Base-by-base conservation (phyloP, 2,113 vertebrate genomes). In the Malurus alboscapulatus region DNA sequence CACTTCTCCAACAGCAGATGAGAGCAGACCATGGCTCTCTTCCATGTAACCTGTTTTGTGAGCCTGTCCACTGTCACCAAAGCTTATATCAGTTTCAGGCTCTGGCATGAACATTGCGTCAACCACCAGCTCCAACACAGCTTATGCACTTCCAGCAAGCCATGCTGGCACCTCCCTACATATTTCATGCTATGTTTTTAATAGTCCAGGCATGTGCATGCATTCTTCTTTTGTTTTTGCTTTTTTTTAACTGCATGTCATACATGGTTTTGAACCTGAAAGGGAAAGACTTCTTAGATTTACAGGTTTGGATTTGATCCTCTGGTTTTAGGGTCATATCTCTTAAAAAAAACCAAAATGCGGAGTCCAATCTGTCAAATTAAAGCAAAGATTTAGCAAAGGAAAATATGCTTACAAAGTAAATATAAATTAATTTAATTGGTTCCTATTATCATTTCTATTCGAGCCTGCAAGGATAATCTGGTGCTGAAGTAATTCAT, bases 401-500 rank as follows among this genome's bases (percentile, higher is more conserved):
- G 63, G 82, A 91, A 96, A 95, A 96, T 82, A 91, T 74, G 85
- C 84, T 90, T 84, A 73, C 12, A 94, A 87, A 95, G 95, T 95
- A 91, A 92, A 93, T 87, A 97, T 96, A 97, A 96, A 97, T 97
- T 97, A 96, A 97, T 97, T 97, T 97, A 98, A 98, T 97, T 97
- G 96, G 85, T 92, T 90, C 93, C 96, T 97, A 98, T 97, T 98
- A 97, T 98, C 97, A 97, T 96, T 95, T 96, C 96, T 94, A 83
- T 96, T 91, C 72, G 75, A 97, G 95, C 92, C 96, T 78, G 67
- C 94, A 95, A 97, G 97, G 90, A 85, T 97, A 97, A 97, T 97
- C 97, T 95, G 86, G 97, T 93, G 96, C 87, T 97, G 98, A 97
- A 97, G 95, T 98, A 98, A 98, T 98, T 98, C 97, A 98, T 97